phyloP scores from a whole-genome alignment of 2,797 vertebrate genomes.

The Rallus crepitans region DNA sequence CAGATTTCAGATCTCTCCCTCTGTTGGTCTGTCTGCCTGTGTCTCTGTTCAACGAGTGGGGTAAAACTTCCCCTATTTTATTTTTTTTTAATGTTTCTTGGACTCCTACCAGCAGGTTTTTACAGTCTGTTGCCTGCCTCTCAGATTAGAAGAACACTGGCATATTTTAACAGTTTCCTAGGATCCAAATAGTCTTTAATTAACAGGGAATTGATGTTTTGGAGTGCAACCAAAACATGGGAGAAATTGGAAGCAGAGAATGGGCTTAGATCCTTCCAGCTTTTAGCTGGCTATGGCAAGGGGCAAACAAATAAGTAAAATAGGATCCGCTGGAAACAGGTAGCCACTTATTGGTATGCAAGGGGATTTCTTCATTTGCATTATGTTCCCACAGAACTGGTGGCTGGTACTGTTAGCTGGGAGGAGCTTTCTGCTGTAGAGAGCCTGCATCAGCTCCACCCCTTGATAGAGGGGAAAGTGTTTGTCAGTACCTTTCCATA shows the following conservation, averaged over 20 bases:
- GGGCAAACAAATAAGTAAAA: background rate
- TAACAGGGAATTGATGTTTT: constrained; percentile 76
- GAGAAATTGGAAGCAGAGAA: constrained; percentile 14
- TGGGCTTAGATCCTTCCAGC: constrained; percentile 19
- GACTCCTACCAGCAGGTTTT: constrained; percentile 70
- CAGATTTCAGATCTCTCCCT: background rate
- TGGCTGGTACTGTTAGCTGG: background rate
- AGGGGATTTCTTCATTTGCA: constrained; percentile 39
- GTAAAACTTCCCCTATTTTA: constrained; percentile 9
- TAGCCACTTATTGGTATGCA: constrained; percentile 29
- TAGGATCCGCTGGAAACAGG: background rate
- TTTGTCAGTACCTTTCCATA: background rate
- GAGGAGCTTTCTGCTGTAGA: background rate
- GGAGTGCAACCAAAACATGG: constrained; percentile 61
- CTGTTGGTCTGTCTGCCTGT: background rate
- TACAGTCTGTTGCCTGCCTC: constrained; percentile 76
- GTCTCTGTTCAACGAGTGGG: constrained; percentile 1
- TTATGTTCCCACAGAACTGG: constrained; percentile 15
- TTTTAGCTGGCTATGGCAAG: background rate
- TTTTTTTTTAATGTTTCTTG: constrained; percentile 58
- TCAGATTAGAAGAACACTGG: constrained; percentile 75
- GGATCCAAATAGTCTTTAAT: constrained; percentile 79
- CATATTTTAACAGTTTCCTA: constrained; percentile 79
- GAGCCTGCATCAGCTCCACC: background rate
- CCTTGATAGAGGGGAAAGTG: background rate